Evolutionary conservation across 2,113 vertebrate species (phyloP).

Genomic region (Psammodynastes pulverulentus): DNA sequence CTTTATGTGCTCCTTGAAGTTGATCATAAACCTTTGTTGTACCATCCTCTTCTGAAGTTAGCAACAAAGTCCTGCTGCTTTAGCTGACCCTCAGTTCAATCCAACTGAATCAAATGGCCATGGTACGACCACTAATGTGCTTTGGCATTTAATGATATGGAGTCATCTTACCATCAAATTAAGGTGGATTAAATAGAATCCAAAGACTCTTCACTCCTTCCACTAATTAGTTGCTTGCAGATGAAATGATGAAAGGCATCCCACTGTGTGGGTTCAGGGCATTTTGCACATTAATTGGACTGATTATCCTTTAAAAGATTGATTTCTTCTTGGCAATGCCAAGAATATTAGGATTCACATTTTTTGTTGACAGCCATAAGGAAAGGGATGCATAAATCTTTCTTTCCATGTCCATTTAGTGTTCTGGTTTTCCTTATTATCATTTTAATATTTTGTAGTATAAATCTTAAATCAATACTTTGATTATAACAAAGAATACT

Average conservation of each 20-base stretch:
- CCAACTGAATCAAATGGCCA: constrained; percentile 51
- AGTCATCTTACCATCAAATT: constrained; percentile 47
- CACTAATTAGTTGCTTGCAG: constrained; percentile 54
- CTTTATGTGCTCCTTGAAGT: constrained; percentile 12
- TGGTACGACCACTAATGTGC: constrained; percentile 42
- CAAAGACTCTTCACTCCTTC: constrained; percentile 52
- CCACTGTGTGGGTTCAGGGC: constrained; percentile 41
- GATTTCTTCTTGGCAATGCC: constrained; percentile 36
- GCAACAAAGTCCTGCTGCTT: constrained; percentile 33
- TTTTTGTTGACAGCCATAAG: constrained; percentile 24
- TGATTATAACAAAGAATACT: background rate
- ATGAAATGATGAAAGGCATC: constrained; percentile 60
- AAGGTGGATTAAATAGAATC: constrained; percentile 53
- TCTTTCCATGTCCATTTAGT: background rate
- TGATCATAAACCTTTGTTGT: constrained; percentile 5
- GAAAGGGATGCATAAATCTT: constrained; percentile 18
- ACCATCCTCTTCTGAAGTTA: constrained; percentile 16
- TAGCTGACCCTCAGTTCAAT: constrained; percentile 21
- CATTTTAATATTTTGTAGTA: background rate
- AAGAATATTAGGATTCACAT: constrained; percentile 32
- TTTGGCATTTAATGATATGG: constrained; percentile 55
- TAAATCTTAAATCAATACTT: background rate
- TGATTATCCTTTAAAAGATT: constrained; percentile 42
- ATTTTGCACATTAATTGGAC: constrained; percentile 55
- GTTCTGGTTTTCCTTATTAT: background rate